A percentile compares a stretch with the other conserved stretches of the same genome.
Evolutionary conservation across 2,888 invertebrate genomes (phyloP).

Genomic region (Cataglyphis rosenhaueri): DNA sequence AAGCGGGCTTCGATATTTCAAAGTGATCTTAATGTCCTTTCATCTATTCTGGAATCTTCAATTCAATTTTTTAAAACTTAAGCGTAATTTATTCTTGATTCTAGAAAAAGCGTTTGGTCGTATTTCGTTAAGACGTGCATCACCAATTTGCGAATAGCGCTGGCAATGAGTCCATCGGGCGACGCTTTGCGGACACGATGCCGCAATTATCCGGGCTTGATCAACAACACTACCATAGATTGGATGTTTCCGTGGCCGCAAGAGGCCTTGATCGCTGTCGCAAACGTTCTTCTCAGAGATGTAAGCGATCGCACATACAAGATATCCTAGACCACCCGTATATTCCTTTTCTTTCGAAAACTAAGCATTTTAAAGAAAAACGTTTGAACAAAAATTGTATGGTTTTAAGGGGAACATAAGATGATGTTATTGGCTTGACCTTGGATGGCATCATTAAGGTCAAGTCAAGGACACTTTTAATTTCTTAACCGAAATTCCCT

Average conservation of each 20-base stretch:
- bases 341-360: too few relatives aligned
- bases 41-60: not conserved
- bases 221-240: constrained; percentile 96
- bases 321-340: too few relatives aligned
- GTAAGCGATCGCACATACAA: constrained; percentile 86
- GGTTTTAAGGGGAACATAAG: too few relatives aligned
- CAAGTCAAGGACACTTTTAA: too few relatives aligned
- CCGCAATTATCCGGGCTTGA: constrained; percentile 96
- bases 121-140: constrained; percentile 92
- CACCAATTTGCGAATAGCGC: constrained; percentile 95
- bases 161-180: constrained; percentile 96
- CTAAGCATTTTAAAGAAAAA: too few relatives aligned
- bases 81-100: constrained; percentile 52
- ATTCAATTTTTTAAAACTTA: not conserved
- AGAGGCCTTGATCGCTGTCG: constrained; percentile 95
- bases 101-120: constrained; percentile 93
- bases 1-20: constrained; percentile 90
- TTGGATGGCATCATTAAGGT: too few relatives aligned
- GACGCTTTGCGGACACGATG: constrained; percentile 94
- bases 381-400: too few relatives aligned
- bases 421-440: too few relatives aligned
- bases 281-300: constrained; percentile 93
- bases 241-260: constrained; percentile 98
- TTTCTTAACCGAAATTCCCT: too few relatives aligned
- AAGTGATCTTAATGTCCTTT: constrained; percentile 18